Conservation (phyloP, 2,113 vertebrate genomes). For the Orientallactaga bullata region DNA sequence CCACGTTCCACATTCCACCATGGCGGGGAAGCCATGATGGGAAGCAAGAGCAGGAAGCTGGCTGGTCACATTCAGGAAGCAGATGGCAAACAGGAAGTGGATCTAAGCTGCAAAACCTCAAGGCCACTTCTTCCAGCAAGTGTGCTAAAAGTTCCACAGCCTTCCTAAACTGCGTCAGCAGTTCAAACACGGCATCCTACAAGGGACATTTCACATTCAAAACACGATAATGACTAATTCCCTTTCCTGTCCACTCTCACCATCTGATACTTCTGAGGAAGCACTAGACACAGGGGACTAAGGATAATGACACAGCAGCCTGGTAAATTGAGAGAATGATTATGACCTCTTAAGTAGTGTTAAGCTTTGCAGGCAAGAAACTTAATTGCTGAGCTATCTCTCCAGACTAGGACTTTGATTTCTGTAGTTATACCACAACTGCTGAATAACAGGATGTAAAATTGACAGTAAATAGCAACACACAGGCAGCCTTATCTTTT, state of each 20-base stretch:
- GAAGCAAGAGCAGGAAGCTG: too few species aligned
- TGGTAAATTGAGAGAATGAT: not conserved
- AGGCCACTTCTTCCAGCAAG: too few species aligned
- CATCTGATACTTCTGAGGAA: not conserved
- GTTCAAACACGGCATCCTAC: not conserved
- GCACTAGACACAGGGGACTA: not conserved
- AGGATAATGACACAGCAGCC: not conserved
- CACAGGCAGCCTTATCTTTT: not conserved
- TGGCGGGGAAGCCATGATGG: too few species aligned
- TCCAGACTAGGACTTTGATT: too few species aligned
- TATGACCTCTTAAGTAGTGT: not conserved
- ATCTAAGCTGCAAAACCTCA: too few species aligned
- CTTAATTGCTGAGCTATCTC: too few species aligned
- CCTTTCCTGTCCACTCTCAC: not conserved
- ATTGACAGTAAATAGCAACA: slow-evolving; percentile 12
- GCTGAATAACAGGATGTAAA: slow-evolving; percentile 5
- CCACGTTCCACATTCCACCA: too few species aligned
- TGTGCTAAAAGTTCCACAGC: too few species aligned
- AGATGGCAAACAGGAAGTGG: too few species aligned
- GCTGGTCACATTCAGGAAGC: too few species aligned
- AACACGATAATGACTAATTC: not conserved
- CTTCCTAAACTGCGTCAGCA: not conserved
- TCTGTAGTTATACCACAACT: not conserved
- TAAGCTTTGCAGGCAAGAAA: too few species aligned
- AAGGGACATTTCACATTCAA: not conserved